Evolutionary conservation across 2,113 vertebrate genomes (phyloP).

Genomic region (Gnathonemus longibarbis): DNA sequence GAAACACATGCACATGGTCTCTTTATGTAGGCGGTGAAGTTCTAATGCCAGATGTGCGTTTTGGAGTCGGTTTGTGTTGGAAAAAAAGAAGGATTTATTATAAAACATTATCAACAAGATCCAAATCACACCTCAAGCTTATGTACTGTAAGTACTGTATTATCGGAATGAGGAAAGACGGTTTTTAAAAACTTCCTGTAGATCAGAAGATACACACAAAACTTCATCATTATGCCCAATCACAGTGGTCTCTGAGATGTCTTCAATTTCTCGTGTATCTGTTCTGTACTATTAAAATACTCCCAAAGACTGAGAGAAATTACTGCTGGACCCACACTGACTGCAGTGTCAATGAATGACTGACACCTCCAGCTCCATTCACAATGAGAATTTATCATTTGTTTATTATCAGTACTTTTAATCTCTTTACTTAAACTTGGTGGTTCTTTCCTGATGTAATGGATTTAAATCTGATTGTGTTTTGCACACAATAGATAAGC

Average conservation of each 20-base stretch:
- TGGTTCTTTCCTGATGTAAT: not conserved
- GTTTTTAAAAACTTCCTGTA: not conserved
- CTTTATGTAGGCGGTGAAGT: not conserved
- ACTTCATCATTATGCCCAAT: not conserved
- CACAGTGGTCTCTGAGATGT: not conserved
- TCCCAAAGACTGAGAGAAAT: not conserved
- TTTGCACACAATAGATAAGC: not conserved
- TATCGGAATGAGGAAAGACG: not conserved
- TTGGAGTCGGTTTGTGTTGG: not conserved
- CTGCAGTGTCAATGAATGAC: not conserved
- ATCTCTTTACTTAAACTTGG: not conserved
- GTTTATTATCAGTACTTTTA: not conserved
- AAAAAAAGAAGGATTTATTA: not conserved
- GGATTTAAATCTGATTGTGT: not conserved
- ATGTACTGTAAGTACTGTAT: not conserved
- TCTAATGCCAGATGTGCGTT: not conserved
- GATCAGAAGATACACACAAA: not conserved
- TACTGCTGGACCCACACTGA: not conserved
- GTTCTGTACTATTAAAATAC: not conserved
- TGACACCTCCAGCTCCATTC: not conserved
- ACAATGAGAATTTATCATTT: not conserved
- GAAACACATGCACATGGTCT: not conserved
- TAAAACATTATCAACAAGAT: not conserved
- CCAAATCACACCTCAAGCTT: not conserved
- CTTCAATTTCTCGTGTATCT: not conserved